Evolutionary conservation across 1,140 invertebrate genomes (phyloP), one percentile per base, ranked within the genome.

Genomic region (Lasaia peninsularis): DNA sequence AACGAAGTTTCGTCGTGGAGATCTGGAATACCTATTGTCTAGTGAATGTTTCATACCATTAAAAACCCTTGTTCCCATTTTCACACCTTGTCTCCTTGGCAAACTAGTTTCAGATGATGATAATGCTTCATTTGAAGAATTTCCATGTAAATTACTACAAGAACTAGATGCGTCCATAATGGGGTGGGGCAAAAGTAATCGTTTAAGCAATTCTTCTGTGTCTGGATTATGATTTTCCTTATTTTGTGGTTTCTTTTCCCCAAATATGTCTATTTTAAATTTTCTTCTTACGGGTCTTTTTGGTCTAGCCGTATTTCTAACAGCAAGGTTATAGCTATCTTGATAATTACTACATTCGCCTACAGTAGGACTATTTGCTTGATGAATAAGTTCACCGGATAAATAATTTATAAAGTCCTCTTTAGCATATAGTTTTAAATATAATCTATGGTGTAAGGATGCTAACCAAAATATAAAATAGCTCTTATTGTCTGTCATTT

Each of bases 401-500:
- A 95, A 89, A 56, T 91, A 91, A 70, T 92, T 92, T 31, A 94
- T 89, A 35, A 93, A 94, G 28, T 92, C 93, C 31, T 93, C 91
- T 75, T 94, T 93, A 10, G 92, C 92, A 66, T 93, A 92, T 21
- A 94, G 80, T 73, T 93, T 93, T 61, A 94, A 87, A 86, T 93
- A 95, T 75, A 95, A 93, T 71, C 94, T 92, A 76, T 95, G 94
- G 74, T 95, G 94, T 18, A 94, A 76, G 2, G 94, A 94, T 8
- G 93, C 93, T 28, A 95, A 78, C 73, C 93, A 93, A 78, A 94
- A 95, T 58, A 93, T 92, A 70, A 93, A 95, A 69, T 92, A 94
- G 76, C 93, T 94, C 80, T 95, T 95, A 75, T 93, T 93, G 59
- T 92, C 91, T 65, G 92, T 90, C 93, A 95, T 94, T 86, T 92